phyloP scores from a whole-genome alignment of 2,888 invertebrate genomes.

The Ptilodon capucinus region DNA sequence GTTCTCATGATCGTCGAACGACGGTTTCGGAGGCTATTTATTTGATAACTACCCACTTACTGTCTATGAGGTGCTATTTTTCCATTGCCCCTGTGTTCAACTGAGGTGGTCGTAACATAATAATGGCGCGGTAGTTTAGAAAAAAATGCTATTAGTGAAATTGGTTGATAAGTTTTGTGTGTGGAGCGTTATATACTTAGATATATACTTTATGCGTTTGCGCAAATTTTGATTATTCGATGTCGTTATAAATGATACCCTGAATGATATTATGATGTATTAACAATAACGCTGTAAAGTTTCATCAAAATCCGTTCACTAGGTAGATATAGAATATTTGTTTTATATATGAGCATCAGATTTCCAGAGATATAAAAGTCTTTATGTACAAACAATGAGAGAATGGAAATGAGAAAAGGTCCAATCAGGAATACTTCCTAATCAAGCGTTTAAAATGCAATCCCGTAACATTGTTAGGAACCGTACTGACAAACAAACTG shows the following conservation, averaged over 20 bases:
- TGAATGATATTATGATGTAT: too few species aligned
- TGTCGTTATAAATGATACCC: too few species aligned
- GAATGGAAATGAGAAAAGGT: constrained; percentile 6
- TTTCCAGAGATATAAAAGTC: too few species aligned
- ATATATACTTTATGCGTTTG: too few species aligned
- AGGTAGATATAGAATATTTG: too few species aligned
- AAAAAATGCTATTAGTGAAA: background rate
- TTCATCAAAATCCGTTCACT: too few species aligned
- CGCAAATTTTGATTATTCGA: too few species aligned
- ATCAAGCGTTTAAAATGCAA: constrained; percentile 27
- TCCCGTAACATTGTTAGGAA: constrained; percentile 5
- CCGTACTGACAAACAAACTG: constrained; percentile 13
- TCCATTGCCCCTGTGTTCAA: constrained; percentile 8
- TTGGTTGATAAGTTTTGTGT: background rate
- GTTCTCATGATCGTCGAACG: constrained; percentile 24
- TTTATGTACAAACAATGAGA: too few species aligned
- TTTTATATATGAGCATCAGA: too few species aligned
- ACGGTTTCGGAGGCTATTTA: constrained; percentile 27
- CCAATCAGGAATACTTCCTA: constrained; percentile 16
- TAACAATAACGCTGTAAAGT: too few species aligned
- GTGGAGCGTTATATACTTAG: background rate
- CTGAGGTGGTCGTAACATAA: background rate
- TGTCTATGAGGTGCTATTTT: constrained; percentile 26
- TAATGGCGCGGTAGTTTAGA: background rate
- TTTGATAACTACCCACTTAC: constrained; percentile 36